Base-by-base conservation (phyloP, 2,113 vertebrate genomes). In the Pteruthius melanotis region DNA sequence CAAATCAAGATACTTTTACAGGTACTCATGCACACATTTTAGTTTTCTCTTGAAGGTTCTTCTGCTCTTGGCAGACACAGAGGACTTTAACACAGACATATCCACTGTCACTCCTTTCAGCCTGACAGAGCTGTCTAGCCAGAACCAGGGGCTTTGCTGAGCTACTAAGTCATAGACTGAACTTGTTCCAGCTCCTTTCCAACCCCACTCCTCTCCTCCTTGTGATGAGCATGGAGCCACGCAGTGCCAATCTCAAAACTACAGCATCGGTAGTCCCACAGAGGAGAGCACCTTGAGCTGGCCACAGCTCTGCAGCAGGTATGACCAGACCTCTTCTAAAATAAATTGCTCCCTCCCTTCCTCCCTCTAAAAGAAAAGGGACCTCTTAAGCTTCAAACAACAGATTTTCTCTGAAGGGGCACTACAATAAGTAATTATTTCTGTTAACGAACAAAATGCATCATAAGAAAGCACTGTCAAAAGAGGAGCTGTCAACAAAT, bases 161-260 rank as follows among this genome's bases (percentile, higher is more conserved):
- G 44, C n/a, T 57, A 24, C 21, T 37, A 63, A 66, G n/a, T 31
- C 69, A 54, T 0, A 61, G n/a, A 28, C 3, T 39, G 49, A 86
- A 83, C 13, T 40, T 37, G 3, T 23, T 71, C 13, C 57, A 79
- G 63, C 39, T 64, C 59, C 63, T 10, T 21, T 13, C 21, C 26
- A 76, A 21, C 3, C 9, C 26, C n/a, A 24, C 5, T 83, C 33
- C 44, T 47, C 70, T 83, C 44, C 44, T 47, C 70, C 50, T 35
- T 42, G 21, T 1, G 1, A 66, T 4, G 0, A 37, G 54, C 42
- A 49, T 1, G 22, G 16, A 94, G 18, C 10, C 40, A 68, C 0
- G 0, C 1, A 5, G 16, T 14, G 30, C 14, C 24, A 83, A 37
- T 37, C n/a, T 35, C 12, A 8, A 71, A 76, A 37, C 22, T 28